Evolutionary conservation across 2,888 invertebrate species (phyloP), one percentile per base, ranked within the genome.

Genomic region (Eledona agricola): DNA sequence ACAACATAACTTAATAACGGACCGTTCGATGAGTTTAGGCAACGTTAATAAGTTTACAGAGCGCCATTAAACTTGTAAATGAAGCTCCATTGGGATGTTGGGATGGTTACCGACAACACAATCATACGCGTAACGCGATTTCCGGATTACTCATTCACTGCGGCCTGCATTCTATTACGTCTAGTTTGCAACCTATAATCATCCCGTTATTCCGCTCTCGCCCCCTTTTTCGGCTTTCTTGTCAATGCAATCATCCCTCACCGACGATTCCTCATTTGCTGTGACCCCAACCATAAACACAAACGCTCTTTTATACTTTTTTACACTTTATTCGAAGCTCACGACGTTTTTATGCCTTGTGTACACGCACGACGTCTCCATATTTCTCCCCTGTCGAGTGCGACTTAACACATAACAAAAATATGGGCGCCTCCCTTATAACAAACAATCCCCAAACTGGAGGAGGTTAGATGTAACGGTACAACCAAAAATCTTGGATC

Each of bases 291-390:
- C 51, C 43, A 54, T 58, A 58, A 56, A 57, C 51, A 46, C 49
- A 59, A 60, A 59, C 58, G 57, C 52, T 60, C 53, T 54, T 57
- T 49, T 59, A 58, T 59, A 59, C 59, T 59, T 62, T 60, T 60
- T 59, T 60, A 60, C 58, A 60, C 60, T 60, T 62, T 56, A 56
- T 62, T 57, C 55, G 54, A 57, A 55, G 57, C 59, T 49, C 53
- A 38, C 53, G 60, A 55, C 58, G 57, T 62, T 60, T 62, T 59
- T 54, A 60, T 62, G 53, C 57, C 60, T 60, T 59, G 60, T 59
- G 59, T 54, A 55, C 60, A 62, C 60, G 60, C 62, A 62, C 59
- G 40, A 54, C 47, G 49, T 49, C 35, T 49, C 34, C 47, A 50
- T 50, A 50, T 50, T 50, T 50, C 40, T 50, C 31, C 31, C 40